These are phyloP conservation scores for Eumaeus atala DNA, from an alignment of 1,140 invertebrate genomes.

Conservation along the genomic window DNA sequence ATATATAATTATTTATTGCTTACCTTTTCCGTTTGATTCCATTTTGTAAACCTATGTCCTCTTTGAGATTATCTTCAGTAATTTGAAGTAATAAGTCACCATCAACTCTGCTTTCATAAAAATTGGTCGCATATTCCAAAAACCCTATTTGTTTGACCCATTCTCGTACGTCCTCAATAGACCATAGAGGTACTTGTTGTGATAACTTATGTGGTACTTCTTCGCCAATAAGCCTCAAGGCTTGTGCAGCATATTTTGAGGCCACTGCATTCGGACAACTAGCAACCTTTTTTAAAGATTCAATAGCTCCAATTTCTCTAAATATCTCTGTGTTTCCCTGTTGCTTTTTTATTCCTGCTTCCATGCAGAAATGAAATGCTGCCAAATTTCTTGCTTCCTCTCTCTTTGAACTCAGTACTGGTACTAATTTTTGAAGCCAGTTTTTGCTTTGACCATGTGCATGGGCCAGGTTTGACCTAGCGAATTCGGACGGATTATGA, in stretches of 20 bases:
- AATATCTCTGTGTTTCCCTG: constrained; percentile 97
- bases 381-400: constrained; percentile 97
- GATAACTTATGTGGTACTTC: constrained; percentile 97
- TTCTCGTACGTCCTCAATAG: constrained; percentile 94
- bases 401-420: constrained; percentile 95
- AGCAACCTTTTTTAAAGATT: constrained; percentile 96
- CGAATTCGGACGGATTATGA: constrained; percentile 96
- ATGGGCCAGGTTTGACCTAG: constrained; percentile 92
- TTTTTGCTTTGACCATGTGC: constrained; percentile 97
- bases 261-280: constrained; percentile 98
- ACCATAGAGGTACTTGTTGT: constrained; percentile 98
- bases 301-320: constrained; percentile 94
- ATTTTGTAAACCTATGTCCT: constrained; percentile 95
- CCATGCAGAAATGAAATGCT: constrained; percentile 99
- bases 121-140: constrained; percentile 85
- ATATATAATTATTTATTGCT: constrained; percentile 12
- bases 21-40: constrained; percentile 93
- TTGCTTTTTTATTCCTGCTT: constrained; percentile 97
- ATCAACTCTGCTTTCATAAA: constrained; percentile 94
- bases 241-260: constrained; percentile 97
- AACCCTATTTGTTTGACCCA: constrained; percentile 99
- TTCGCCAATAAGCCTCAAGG: constrained; percentile 95
- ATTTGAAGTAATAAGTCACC: constrained; percentile 97
- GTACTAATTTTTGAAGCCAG: constrained; percentile 95
- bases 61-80: constrained; percentile 91